Percentiles rank a stretch among this genome's conserved stretches.
Conservation (phyloP, 2,888 invertebrate species). For the Drosophila anceps region DNA sequence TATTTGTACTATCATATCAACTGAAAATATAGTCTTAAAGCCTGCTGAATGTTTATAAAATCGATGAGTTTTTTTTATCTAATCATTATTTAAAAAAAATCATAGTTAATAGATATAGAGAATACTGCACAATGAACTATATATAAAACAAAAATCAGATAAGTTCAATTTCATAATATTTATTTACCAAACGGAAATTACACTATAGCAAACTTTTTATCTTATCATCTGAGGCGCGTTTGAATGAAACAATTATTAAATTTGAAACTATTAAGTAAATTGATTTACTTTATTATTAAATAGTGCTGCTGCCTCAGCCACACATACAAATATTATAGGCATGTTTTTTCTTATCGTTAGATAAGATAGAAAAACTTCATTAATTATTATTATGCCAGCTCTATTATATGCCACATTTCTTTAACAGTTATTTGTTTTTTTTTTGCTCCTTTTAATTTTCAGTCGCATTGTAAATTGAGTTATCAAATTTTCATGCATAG, state of each 20-base stretch:
- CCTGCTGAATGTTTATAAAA: not conserved
- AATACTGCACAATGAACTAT: not conserved
- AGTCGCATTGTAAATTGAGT: constrained; percentile 53
- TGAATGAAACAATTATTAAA: constrained; percentile 9
- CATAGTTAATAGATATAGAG: not conserved
- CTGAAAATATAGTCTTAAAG: not conserved
- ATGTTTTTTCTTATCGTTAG: constrained; percentile 38
- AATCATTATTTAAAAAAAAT: not conserved
- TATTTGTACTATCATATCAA: constrained; percentile 1
- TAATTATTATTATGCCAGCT: constrained; percentile 9
- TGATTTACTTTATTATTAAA: constrained; percentile 23
- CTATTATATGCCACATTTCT: not conserved
- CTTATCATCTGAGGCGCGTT: constrained; percentile 11
- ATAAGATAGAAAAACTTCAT: constrained; percentile 37
- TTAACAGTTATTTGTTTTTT: not conserved
- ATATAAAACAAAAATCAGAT: constrained; percentile 10
- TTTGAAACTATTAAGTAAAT: constrained; percentile 8
- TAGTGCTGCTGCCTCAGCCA: not conserved
- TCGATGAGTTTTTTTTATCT: constrained; percentile 1
- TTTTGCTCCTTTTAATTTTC: constrained; percentile 15
- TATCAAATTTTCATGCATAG: constrained; percentile 48
- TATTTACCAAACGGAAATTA: constrained; percentile 5
- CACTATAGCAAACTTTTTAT: constrained; percentile 10
- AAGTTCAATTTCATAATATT: constrained; percentile 3
- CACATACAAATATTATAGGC: constrained; percentile 2